Percentiles rank a stretch among this genome's conserved stretches.
phyloP scores from a whole-genome alignment of 2,797 vertebrate genomes.

The Megalops cyprinoides region DNA sequence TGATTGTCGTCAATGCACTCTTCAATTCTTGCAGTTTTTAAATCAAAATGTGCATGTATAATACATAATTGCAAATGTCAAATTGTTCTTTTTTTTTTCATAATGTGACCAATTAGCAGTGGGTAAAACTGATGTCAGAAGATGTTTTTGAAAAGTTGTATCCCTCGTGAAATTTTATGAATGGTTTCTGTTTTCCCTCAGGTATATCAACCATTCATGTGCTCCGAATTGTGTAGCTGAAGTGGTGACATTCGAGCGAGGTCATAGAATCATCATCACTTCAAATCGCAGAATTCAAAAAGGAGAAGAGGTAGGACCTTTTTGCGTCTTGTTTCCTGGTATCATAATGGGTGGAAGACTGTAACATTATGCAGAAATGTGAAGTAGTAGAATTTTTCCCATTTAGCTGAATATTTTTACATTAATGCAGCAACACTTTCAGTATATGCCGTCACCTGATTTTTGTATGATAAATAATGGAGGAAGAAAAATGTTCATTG shows the following conservation, averaged over 20 bases:
- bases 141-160: neutral
- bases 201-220: slow-evolving; percentile 98
- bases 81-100: too few relatives aligned
- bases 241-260: slow-evolving; percentile 96
- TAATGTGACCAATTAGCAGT: too few relatives aligned
- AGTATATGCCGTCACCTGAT: too few relatives aligned
- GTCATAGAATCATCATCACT: slow-evolving; percentile 98
- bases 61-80: too few relatives aligned
- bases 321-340: neutral
- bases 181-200: slow-evolving; percentile 49
- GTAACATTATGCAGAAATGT: neutral
- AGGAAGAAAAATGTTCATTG: too few relatives aligned
- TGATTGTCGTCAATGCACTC: neutral
- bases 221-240: slow-evolving; percentile 96
- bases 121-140: neutral
- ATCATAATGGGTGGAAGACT: neutral
- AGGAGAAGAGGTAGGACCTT: slow-evolving; percentile 89
- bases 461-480: too few relatives aligned
- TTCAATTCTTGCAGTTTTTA: neutral
- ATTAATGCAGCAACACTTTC: too few relatives aligned
- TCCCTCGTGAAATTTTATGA: neutral
- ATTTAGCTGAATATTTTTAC: too few relatives aligned
- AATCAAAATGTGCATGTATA: too few relatives aligned
- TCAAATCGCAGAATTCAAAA: slow-evolving; percentile 91
- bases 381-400: too few relatives aligned